Conservation (phyloP, 2,113 vertebrate species). For the Phalacrocorax aristotelis region DNA sequence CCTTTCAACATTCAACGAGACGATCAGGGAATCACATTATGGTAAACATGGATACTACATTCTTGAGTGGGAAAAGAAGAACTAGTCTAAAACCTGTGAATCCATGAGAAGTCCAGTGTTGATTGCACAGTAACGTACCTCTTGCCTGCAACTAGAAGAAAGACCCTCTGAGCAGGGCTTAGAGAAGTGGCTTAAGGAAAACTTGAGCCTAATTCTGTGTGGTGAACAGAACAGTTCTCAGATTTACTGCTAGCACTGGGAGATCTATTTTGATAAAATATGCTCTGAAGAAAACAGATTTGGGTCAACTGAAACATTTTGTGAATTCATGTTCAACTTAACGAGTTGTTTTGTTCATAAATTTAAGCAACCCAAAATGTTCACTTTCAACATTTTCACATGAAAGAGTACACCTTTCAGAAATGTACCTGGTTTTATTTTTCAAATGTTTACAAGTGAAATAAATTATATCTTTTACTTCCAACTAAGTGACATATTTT, state of each 20-base stretch:
- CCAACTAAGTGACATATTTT: not conserved
- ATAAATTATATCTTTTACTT: not conserved
- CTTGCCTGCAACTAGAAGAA: not conserved
- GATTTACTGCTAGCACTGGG: not conserved
- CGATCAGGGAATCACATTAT: slow-evolving; percentile 25
- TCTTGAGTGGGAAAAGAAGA: not conserved
- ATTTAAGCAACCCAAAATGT: slow-evolving; percentile 24
- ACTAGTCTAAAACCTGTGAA: not conserved
- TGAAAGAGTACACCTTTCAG: slow-evolving; percentile 10
- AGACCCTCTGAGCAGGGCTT: not conserved
- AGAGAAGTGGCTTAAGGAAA: not conserved
- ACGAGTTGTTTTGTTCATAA: slow-evolving; percentile 46
- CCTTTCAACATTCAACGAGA: slow-evolving; percentile 51
- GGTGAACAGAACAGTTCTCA: not conserved
- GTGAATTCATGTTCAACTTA: slow-evolving; percentile 30
- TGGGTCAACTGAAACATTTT: slow-evolving; percentile 35
- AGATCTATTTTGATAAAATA: not conserved
- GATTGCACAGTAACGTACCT: not conserved
- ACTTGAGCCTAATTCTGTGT: not conserved
- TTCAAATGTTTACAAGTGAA: slow-evolving; percentile 23
- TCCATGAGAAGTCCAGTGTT: not conserved
- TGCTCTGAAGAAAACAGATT: slow-evolving; percentile 41
- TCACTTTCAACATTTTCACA: slow-evolving; percentile 32
- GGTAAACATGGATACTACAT: not conserved
- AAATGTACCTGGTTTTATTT: not conserved